Percentiles rank a stretch among this genome's conserved stretches.
Conservation (phyloP, 2,113 vertebrate genomes). For the Lasiurus borealis region DNA sequence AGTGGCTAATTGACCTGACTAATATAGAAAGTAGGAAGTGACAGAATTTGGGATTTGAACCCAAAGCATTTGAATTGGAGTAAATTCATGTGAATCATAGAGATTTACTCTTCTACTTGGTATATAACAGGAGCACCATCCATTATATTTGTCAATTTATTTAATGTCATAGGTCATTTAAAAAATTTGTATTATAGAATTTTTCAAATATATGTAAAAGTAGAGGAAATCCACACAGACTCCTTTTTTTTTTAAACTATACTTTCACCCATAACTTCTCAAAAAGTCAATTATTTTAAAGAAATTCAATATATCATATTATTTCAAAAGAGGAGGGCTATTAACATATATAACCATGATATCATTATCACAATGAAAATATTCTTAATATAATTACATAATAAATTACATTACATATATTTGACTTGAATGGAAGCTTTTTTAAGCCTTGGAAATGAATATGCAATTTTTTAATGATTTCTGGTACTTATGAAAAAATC, state of each 20-base stretch:
- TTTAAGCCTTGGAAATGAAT: background rate
- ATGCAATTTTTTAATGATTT: constrained; percentile 1
- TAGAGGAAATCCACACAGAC: background rate
- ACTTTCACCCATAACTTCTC: background rate
- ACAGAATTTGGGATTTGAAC: background rate
- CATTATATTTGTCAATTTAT: constrained; percentile 14
- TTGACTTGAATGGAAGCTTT: background rate
- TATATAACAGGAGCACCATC: background rate
- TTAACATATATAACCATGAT: background rate
- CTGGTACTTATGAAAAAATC: background rate
- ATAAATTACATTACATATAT: background rate
- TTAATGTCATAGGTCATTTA: background rate
- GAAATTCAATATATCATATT: background rate
- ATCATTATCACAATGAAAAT: background rate
- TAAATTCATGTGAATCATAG: background rate
- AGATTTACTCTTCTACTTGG: background rate
- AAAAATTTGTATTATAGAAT: background rate
- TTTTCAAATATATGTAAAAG: background rate
- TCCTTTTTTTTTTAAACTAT: background rate
- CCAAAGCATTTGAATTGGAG: background rate
- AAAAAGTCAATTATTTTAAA: constrained; percentile 20
- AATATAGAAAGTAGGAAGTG: background rate
- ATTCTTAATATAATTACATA: background rate
- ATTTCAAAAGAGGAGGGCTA: background rate
- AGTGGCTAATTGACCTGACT: background rate